Base-by-base conservation (phyloP, 2,113 vertebrate species). In the Mesocricetus auratus region DNA sequence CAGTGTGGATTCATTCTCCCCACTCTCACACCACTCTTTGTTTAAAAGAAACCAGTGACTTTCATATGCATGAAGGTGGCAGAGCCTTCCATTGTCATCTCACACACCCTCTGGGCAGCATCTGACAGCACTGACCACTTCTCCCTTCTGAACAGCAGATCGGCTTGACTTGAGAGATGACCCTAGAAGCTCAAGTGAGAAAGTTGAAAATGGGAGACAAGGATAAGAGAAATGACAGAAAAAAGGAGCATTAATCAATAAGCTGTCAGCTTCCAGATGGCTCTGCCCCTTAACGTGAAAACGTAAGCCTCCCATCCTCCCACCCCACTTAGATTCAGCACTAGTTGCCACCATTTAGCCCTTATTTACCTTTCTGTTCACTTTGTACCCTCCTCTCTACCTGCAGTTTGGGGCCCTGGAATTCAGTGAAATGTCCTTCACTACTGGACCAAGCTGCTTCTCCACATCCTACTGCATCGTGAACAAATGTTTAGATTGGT, bases 401-500 rank as follows among this genome's bases (percentile, higher is more conserved):
- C 2, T 64, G 1, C 5, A 69, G 11, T 71, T 88, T 86, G 45
- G 24, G 21, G 7, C 17, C n/a, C 47, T 62, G 33, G 62, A 31
- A 75, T 17, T 42, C 64, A 81, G 0, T 39, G 33, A 11, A 33
- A 58, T 81, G 19, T 53, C 64, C 33, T 62, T 86, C n/a, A 16
- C 19, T 21, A 62, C 47, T 2, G 31, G 24, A 58, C 62, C 66
- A 58, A 69, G 21, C 4, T n/a, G 66, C 31, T 77, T 64, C 5
- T 66, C 85, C 66, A 13, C 11, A 64, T 60, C 71, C 31, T 13
- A 21, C 0, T 82, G 64, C 36, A 66, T 50, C 36, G 42, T 96
- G 91, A 94, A 24, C 53, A 96, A 97, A 74, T 53, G 7, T 96
- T 93, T 58, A 79, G 36, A 22, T 4, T 78, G 89, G 36, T 60